Base-by-base conservation (phyloP, 2,113 vertebrate genomes). In the Vicugna pacos region DNA sequence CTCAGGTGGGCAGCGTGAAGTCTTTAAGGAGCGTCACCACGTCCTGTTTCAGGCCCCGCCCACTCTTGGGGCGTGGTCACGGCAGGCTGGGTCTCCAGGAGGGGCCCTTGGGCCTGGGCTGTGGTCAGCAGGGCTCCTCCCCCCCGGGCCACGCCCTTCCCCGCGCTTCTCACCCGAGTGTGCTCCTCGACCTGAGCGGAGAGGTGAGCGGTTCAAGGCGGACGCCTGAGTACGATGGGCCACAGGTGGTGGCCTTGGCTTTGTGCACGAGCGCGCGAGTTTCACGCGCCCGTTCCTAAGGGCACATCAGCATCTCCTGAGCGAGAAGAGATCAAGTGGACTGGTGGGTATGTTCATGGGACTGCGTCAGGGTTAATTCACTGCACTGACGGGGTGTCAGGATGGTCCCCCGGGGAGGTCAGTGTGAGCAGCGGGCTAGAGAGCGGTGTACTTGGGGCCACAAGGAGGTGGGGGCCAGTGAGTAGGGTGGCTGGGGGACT, bases 371-470 rank as follows among this genome's bases (percentile, higher is more conserved):
- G 75, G 75, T 16, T 54, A 30, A 77, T 6, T 77, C 19, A 32
- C 11, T 20, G 5, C 4, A 12, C 50, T 35, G 76, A 35, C 2
- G 1, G 0, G 50, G 12, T 56, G 19, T 79, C 0, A 2, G 50
- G 32, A 19, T 79, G 32, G 76, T 79, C 42, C 50, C 50, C 50
- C 50, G 20, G 10, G 52, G 52, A 11, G 13, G 52, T 54, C 52
- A 14, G 52, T 54, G 13, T 54, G 52, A 14, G 52, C 52, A 54
- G 52, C 52, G 1, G 52, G 52, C 52, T 54, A 19, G 50, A 9
- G 32, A 54, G 15, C 64, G n/a, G 64, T 6, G 14, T 30, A 14
- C 30, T 28, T 12, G 62, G 62, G 62, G 28, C 62, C 62, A 3
- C 12, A 24, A 24, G 62, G 26, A 65, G 62, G 50, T 54, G 75